Conservation (phyloP, 2,888 invertebrate species). For the Acanthosepion lycidas region DNA sequence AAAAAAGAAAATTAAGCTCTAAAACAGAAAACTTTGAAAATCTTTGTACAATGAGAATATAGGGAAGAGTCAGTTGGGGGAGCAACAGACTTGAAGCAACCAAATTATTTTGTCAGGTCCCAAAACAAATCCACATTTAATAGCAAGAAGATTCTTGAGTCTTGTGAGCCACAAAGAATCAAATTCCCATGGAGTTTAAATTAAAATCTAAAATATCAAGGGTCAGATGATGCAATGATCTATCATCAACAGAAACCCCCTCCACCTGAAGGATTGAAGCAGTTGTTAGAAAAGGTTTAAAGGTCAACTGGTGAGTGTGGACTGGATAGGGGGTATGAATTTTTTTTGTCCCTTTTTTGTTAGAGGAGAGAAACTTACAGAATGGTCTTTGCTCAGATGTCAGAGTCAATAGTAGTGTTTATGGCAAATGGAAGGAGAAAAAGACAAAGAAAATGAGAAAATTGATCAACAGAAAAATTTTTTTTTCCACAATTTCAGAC, state of each 20-base stretch:
- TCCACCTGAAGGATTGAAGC: too few species aligned
- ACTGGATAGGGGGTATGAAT: background rate
- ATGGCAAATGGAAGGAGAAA: background rate
- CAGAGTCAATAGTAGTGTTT: background rate
- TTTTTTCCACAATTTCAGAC: too few species aligned
- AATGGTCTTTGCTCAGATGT: background rate
- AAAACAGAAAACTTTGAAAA: background rate
- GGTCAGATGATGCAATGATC: background rate
- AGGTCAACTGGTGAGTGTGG: background rate
- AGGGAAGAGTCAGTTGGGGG: background rate
- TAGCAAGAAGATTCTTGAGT: background rate
- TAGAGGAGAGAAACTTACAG: background rate
- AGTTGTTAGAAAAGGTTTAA: background rate
- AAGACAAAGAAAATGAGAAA: background rate
- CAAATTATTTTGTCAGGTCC: background rate
- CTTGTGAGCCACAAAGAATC: conserved; percentile 4
- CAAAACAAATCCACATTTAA: background rate
- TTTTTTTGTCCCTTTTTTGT: too few species aligned
- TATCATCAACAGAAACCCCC: conserved; percentile 21
- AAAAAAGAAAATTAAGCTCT: background rate
- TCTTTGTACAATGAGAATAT: background rate
- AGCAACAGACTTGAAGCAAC: background rate
- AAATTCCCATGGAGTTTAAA: background rate
- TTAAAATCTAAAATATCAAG: background rate
- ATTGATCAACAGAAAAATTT: background rate